phyloP scores from a whole-genome alignment of 2,888 invertebrate species.

The Ryuthela nishihirai region DNA sequence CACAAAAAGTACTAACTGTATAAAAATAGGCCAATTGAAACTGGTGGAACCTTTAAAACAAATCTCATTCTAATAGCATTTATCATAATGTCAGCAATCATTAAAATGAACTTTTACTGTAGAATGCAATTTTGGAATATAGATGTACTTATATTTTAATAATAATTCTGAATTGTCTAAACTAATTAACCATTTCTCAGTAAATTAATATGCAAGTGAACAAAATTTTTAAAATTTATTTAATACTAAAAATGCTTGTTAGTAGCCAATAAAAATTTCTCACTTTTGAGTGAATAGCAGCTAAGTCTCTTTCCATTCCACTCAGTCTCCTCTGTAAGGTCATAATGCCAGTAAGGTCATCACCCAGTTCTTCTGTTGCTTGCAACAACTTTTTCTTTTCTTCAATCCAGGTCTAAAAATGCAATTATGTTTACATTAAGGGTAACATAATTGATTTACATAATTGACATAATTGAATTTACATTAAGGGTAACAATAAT shows the following conservation, averaged over 20 bases:
- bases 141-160: no score
- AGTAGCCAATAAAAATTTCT: not conserved
- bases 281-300: constrained; percentile 92
- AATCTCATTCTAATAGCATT: no score
- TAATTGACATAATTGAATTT: not conserved
- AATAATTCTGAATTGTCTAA: not conserved
- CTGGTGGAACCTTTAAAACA: no score
- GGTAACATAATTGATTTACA: constrained; percentile 10
- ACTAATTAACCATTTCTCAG: not conserved
- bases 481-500: not conserved
- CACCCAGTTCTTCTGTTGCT: constrained; percentile 95
- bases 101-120: no score
- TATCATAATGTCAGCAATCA: no score
- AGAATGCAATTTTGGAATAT: no score
- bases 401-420: constrained; percentile 78
- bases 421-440: not conserved
- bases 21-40: no score
- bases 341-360: constrained; percentile 92
- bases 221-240: not conserved
- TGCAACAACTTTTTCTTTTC: constrained; percentile 98
- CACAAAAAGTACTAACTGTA: no score
- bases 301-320: constrained; percentile 97
- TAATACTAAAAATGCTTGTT: no score
- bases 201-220: not conserved
- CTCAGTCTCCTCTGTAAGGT: constrained; percentile 91